Evolutionary conservation across 2,797 vertebrate species (phyloP), one percentile per base, ranked within the genome.

Genomic region (Odontamblyopus lacepedii): DNA sequence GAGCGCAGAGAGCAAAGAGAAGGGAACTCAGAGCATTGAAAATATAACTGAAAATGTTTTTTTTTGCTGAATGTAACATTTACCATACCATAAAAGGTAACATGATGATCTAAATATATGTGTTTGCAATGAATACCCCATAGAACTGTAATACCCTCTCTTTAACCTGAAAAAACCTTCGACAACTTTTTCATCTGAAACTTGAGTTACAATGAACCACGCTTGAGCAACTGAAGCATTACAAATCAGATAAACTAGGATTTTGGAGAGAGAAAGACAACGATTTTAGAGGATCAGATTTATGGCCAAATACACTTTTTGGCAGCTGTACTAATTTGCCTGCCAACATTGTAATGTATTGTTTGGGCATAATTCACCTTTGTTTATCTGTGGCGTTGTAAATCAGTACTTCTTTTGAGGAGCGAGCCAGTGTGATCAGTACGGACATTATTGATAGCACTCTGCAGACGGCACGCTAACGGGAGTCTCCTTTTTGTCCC

Each of bases 401-500:
- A 70, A 72, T 80, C 77, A 71, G 5, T 19, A 18, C 29, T 38
- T 56, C 16, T 30, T 59, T 64, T 53, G 23, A 64, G 13, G 69
- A 64, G 16, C 9, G 41, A 63, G 67, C 66, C 71, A 67, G 55
- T 69, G 55, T 60, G 70, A 78, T 63, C 61, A 78, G 13, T 63
- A 38, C 61, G 19, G 65, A 68, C 66, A 62, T 19, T 67, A 29
- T 71, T 61, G 63, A 57, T 62, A 75, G 11, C 59, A 55, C 8
- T 18, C 63, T 70, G 69, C 27, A 69, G 63, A 63, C 66, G 51
- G 30, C 50, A 41, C 63, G 4, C 59, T 41, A 67, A 79, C 48
- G 63, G 27, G 76, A 76, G 51, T 32, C 64, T 67, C 72, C 67
- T 70, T 78, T 73, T 78, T 78, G 77, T 74, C 77, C 53, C 26